phyloP scores from a whole-genome alignment of 2,797 vertebrate genomes.

The Thunnus albacares region DNA sequence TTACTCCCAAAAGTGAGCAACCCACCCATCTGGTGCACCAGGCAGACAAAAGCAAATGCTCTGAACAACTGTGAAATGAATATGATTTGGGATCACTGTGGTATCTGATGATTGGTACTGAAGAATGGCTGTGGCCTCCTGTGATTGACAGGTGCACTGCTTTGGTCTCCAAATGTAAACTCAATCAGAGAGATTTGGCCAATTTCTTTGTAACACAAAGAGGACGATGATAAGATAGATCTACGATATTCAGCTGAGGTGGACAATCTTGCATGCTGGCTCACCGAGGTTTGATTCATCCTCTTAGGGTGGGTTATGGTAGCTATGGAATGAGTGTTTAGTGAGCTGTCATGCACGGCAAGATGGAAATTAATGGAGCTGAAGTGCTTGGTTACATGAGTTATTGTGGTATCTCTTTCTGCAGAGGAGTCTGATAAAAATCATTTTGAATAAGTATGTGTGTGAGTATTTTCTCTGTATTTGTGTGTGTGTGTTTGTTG shows the following conservation, averaged over 20 bases:
- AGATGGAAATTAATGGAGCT: constrained; percentile 32
- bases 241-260: constrained; percentile 38
- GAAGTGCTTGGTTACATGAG: constrained; percentile 34
- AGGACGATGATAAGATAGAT: constrained; percentile 47
- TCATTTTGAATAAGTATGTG: constrained; percentile 28
- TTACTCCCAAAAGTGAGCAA: constrained; percentile 63
- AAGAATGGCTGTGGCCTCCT: constrained; percentile 39
- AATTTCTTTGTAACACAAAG: constrained; percentile 47
- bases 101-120: constrained; percentile 49
- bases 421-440: constrained; percentile 36
- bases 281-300: constrained; percentile 43
- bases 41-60: constrained; percentile 67
- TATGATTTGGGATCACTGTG: constrained; percentile 58
- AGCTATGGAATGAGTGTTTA: constrained; percentile 41
- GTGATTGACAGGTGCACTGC: constrained; percentile 56
- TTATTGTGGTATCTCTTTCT: constrained; percentile 27
- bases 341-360: constrained; percentile 35
- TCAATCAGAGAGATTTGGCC: constrained; percentile 37
- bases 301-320: constrained; percentile 13
- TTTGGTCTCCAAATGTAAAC: constrained; percentile 40
- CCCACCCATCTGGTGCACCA: constrained; percentile 66
- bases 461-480: background rate
- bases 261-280: constrained; percentile 15
- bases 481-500: constrained; percentile 18
- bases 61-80: constrained; percentile 71